phyloP scores from a whole-genome alignment of 2,888 invertebrate genomes.

The Agrilus cyanescens region DNA sequence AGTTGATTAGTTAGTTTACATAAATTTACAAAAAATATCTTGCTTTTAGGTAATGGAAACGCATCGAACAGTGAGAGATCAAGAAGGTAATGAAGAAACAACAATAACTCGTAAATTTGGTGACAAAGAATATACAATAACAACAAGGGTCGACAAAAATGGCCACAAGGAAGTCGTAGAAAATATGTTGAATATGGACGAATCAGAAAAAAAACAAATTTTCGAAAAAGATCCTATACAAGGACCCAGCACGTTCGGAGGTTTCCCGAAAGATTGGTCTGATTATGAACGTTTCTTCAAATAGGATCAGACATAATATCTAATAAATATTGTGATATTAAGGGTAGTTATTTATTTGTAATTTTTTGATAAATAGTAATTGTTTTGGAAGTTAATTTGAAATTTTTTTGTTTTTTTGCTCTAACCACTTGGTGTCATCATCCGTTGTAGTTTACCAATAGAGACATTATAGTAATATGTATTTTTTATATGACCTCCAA shows the following conservation, averaged over 20 bases:
- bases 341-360: slow-evolving; percentile 2
- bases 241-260: slow-evolving; percentile 3
- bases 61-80: slow-evolving; percentile 42
- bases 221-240: slow-evolving; percentile 5
- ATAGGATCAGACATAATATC: slow-evolving; percentile 7
- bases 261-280: slow-evolving; percentile 14
- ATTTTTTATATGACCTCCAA: too few relatives aligned
- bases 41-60: slow-evolving; percentile 39
- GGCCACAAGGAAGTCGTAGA: slow-evolving; percentile 28
- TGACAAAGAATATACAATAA: slow-evolving; percentile 32
- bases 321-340: not conserved
- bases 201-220: slow-evolving; percentile 22
- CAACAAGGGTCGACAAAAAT: slow-evolving; percentile 35
- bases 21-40: not conserved
- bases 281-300: slow-evolving; percentile 24
- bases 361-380: not conserved
- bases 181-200: slow-evolving; percentile 28
- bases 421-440: too few relatives aligned
- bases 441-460: too few relatives aligned
- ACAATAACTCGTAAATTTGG: slow-evolving; percentile 36
- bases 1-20: not conserved
- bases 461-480: too few relatives aligned
- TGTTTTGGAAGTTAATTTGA: too few relatives aligned
- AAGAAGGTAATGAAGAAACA: slow-evolving; percentile 46
- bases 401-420: too few relatives aligned